Percentiles rank a stretch among this genome's conserved stretches.
phyloP scores from a whole-genome alignment of 2,888 invertebrate genomes.

The Dendrolimus pini region DNA sequence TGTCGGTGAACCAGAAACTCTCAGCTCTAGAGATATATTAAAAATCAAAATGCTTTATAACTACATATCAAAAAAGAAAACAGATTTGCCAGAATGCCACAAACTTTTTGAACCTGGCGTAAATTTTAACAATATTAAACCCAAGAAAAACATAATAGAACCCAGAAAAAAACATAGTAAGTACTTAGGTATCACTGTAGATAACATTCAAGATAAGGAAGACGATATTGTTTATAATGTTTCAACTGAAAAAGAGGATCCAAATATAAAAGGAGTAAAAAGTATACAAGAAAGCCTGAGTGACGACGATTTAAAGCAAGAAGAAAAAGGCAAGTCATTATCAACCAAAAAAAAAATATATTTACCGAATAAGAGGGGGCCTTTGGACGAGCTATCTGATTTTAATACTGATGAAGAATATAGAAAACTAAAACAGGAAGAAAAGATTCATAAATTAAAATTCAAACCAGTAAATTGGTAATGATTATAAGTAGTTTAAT shows the following conservation, averaged over 20 bases:
- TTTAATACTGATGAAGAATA: slow-evolving; percentile 11
- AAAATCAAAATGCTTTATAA: slow-evolving; percentile 52
- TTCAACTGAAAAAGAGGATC: background rate
- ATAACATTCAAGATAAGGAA: slow-evolving; percentile 4
- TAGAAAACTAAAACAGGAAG: background rate
- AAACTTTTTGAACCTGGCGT: slow-evolving; percentile 35
- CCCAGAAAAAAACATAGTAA: slow-evolving; percentile 30
- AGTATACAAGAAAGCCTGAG: background rate
- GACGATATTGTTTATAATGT: background rate
- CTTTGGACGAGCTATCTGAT: slow-evolving; percentile 9
- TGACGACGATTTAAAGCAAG: background rate
- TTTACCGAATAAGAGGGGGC: slow-evolving; percentile 2
- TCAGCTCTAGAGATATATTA: slow-evolving; percentile 31
- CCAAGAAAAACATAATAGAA: slow-evolving; percentile 6
- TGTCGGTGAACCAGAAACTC: slow-evolving; percentile 17
- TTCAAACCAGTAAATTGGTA: background rate
- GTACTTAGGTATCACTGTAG: slow-evolving; percentile 23
- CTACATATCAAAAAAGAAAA: slow-evolving; percentile 27
- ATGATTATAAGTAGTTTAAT: slow-evolving; percentile 13
- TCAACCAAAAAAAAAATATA: background rate
- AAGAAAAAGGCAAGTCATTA: background rate
- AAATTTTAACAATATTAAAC: slow-evolving; percentile 18
- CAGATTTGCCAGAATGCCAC: slow-evolving; percentile 29
- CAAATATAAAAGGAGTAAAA: background rate
- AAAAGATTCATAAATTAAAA: slow-evolving; percentile 1